Conservation (phyloP, 2,888 invertebrate genomes). For the Craniophora ligustri region DNA sequence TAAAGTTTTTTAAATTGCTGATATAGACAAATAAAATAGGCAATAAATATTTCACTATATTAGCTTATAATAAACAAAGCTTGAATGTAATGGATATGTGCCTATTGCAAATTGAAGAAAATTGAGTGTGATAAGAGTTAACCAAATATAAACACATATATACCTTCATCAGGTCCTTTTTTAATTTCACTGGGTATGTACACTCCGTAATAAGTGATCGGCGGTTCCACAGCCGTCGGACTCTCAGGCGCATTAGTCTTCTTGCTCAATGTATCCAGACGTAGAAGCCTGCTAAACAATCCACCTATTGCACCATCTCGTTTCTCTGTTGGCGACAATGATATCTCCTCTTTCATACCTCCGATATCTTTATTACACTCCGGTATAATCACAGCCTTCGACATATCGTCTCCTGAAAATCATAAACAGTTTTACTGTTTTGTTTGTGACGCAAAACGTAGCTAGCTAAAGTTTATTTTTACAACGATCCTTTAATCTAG, state of each 20-base stretch:
- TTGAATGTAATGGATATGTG: too few species aligned
- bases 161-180: conserved; percentile 85
- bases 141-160: conserved; percentile 4
- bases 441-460: conserved; percentile 83
- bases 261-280: conserved; percentile 76
- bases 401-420: conserved; percentile 79
- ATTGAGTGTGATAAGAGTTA: not conserved
- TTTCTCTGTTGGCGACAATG: conserved; percentile 77
- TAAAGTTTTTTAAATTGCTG: too few species aligned
- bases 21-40: too few species aligned
- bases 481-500: conserved; percentile 49
- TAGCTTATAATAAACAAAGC: not conserved
- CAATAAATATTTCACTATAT: too few species aligned
- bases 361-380: conserved; percentile 79
- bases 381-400: conserved; percentile 81
- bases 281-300: conserved; percentile 76
- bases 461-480: conserved; percentile 76
- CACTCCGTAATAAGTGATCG: conserved; percentile 82
- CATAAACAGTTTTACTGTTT: conserved; percentile 81
- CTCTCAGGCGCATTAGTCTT: conserved; percentile 67
- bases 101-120: too few species aligned
- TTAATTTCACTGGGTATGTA: conserved; percentile 87
- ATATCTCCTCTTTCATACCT: conserved; percentile 77
- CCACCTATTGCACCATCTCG: conserved; percentile 77
- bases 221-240: conserved; percentile 71